Conservation (phyloP, 2,888 invertebrate genomes). For the Lasius fuliginosus region DNA sequence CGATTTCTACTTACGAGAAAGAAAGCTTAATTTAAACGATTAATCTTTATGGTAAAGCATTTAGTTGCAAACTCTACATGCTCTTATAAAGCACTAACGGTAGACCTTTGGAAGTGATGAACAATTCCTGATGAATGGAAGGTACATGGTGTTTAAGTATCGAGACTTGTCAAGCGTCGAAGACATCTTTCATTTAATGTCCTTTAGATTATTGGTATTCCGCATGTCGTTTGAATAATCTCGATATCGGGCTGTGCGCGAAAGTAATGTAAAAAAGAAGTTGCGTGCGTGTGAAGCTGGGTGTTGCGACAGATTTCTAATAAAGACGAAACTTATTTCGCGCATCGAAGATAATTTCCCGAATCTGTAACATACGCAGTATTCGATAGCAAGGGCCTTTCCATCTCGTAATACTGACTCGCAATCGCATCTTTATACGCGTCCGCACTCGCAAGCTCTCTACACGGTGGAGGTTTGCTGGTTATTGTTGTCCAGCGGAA, state of each 20-base stretch:
- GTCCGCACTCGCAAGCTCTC: conserved; percentile 66
- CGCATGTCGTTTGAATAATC: conserved; percentile 7
- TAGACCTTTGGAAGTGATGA: conserved; percentile 49
- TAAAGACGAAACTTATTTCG: neutral
- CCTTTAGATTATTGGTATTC: neutral
- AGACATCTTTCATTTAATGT: neutral
- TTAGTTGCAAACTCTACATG: conserved; percentile 63
- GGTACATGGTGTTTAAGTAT: conserved; percentile 46
- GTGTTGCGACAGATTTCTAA: conserved; percentile 15
- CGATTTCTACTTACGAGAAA: conserved; percentile 69
- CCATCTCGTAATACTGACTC: conserved; percentile 75
- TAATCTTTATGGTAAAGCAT: conserved; percentile 67
- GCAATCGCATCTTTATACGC: conserved; percentile 63
- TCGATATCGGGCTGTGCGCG: conserved; percentile 12
- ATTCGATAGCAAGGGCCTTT: conserved; percentile 56
- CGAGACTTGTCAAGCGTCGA: conserved; percentile 18
- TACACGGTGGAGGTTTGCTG: conserved; percentile 84
- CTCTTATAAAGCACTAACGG: conserved; percentile 25
- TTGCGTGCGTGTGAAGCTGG: neutral
- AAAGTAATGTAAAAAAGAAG: conserved; percentile 1
- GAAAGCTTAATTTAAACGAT: conserved; percentile 30
- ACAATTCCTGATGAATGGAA: conserved; percentile 40
- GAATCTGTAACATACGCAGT: conserved; percentile 47
- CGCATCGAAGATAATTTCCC: neutral
- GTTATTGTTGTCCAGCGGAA: conserved; percentile 83